A percentile compares a stretch with the other conserved stretches of the same genome.
phyloP scores from a whole-genome alignment of 2,113 vertebrate genomes.

The Typhlomys cinereus region DNA sequence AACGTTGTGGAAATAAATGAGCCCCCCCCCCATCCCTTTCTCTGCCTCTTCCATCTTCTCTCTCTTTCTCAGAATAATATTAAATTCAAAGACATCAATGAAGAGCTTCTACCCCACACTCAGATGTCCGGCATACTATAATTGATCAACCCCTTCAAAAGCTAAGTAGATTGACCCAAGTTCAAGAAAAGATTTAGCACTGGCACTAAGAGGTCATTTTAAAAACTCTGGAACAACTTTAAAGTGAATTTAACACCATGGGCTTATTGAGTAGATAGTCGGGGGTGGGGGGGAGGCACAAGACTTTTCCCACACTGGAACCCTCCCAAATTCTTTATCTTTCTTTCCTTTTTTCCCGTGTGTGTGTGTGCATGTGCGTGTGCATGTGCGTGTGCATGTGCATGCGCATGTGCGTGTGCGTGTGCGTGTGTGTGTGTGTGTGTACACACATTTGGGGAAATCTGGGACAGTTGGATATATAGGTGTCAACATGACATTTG shows the following conservation, averaged over 20 bases:
- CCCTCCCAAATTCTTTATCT: not conserved
- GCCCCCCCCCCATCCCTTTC: not conserved
- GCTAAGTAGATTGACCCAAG: slow-evolving; percentile 70
- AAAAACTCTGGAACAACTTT: slow-evolving; percentile 11
- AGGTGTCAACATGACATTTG: no score
- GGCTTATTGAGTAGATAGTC: not conserved
- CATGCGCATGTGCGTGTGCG: not conserved
- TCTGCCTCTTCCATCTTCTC: not conserved
- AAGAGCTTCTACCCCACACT: slow-evolving; percentile 45
- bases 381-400: no score
- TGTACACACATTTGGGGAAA: no score
- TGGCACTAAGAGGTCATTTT: slow-evolving; percentile 57
- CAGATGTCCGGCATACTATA: slow-evolving; percentile 52
- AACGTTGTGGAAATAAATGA: not conserved
- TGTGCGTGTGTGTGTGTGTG: no score
- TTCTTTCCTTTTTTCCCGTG: not conserved
- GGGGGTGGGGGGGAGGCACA: not conserved
- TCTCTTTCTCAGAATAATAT: not conserved
- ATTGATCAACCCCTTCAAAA: slow-evolving; percentile 61
- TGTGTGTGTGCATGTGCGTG: not conserved
- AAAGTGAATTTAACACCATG: not conserved
- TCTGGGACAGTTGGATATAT: no score
- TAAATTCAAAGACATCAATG: slow-evolving; percentile 12
- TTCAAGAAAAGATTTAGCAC: slow-evolving; percentile 76
- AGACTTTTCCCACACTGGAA: not conserved